Conservation (phyloP, 1,140 invertebrate genomes). For the Penaeus chinensis region DNA sequence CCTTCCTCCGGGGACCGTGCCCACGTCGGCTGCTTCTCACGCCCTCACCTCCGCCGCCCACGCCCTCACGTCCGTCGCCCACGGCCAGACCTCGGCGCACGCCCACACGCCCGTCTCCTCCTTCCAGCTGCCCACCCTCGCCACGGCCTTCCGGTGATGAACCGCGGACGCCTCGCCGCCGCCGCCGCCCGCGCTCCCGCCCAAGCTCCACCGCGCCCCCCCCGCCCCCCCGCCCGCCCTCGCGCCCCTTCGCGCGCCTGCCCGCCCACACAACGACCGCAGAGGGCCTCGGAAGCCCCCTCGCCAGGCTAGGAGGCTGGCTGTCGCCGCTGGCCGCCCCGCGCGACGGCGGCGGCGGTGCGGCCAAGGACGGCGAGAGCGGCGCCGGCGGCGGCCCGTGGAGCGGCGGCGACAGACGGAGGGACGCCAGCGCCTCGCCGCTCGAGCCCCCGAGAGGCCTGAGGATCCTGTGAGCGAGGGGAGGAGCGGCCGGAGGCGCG, state of each 20-base stretch:
- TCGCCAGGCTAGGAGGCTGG: too few species aligned
- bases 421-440: too few species aligned
- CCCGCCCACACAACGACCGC: neutral
- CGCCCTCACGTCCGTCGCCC: slow-evolving; percentile 54
- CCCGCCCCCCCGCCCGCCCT: slow-evolving; percentile 76
- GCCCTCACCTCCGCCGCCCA: slow-evolving; percentile 58
- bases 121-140: slow-evolving; percentile 44
- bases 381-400: too few species aligned
- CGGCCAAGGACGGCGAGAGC: too few species aligned
- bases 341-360: too few species aligned
- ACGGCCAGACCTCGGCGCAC: slow-evolving; percentile 40
- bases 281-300: neutral
- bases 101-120: slow-evolving; percentile 47
- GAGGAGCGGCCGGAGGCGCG: too few species aligned
- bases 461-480: too few species aligned
- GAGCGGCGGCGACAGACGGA: too few species aligned
- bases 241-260: neutral
- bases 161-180: slow-evolving; percentile 35
- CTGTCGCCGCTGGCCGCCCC: too few species aligned
- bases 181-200: slow-evolving; percentile 14
- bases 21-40: slow-evolving; percentile 58
- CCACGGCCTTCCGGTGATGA: slow-evolving; percentile 55
- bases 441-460: too few species aligned
- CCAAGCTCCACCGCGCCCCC: slow-evolving; percentile 3
- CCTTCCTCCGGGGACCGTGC: slow-evolving; percentile 55